A percentile compares a stretch with the other conserved stretches of the same genome.
These are phyloP conservation scores for Xenus cinereus DNA, from an alignment of 2,113 vertebrate species.

Conservation along the genomic window DNA sequence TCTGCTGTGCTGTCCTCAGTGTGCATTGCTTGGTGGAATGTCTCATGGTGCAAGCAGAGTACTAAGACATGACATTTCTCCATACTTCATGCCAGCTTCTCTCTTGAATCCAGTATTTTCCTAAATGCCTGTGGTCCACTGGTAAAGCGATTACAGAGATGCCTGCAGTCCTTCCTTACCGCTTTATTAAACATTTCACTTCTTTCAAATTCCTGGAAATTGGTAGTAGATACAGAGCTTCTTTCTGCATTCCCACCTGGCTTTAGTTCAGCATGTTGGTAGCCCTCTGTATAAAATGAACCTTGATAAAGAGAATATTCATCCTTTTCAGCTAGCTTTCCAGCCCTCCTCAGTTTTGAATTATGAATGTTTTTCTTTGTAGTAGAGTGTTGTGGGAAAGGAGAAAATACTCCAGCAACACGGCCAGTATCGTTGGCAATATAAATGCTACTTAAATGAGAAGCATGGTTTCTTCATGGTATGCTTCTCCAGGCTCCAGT, in stretches of 20 bases:
- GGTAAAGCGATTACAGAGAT: background rate
- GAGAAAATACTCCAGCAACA: background rate
- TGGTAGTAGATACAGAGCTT: background rate
- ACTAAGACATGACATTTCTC: background rate
- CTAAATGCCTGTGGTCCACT: conserved; percentile 40
- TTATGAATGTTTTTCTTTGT: conserved; percentile 11
- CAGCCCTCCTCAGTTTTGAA: background rate
- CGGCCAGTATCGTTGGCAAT: background rate
- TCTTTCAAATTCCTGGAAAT: conserved; percentile 22
- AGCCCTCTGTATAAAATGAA: background rate
- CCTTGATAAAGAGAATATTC: conserved; percentile 33
- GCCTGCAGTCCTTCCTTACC: background rate
- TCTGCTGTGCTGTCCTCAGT: background rate
- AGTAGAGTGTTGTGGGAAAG: background rate
- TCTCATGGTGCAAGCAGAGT: background rate
- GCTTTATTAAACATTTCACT: background rate
- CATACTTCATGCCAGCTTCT: background rate
- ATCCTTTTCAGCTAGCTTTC: conserved; percentile 9
- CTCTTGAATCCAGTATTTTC: background rate
- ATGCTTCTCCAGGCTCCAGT: background rate
- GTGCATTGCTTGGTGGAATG: background rate
- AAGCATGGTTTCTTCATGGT: background rate
- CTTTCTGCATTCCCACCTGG: background rate
- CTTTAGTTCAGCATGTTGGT: background rate
- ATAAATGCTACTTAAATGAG: conserved; percentile 16